Base-by-base conservation (phyloP, 2,113 vertebrate species). In the Craseonycteris thonglongyai region DNA sequence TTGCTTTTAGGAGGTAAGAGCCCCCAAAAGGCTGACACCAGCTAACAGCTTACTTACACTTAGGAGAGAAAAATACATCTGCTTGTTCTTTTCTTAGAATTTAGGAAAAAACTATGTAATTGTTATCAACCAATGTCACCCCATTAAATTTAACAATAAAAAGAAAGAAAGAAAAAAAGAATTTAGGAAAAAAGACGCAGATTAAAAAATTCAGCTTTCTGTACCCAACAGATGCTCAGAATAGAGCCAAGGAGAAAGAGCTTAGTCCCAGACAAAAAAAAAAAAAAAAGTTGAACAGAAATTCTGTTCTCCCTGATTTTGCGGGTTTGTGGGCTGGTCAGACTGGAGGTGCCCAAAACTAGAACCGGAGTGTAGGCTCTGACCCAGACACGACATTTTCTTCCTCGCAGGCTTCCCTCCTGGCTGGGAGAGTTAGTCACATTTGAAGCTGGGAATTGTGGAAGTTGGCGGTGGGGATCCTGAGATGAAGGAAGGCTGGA, bases 11-110 rank as follows among this genome's bases (percentile, higher is more conserved):
- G 13, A 95, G 63, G 33, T 38, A 40, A 93, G 78, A 83, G 35
- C 66, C 38, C 38, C 42, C 68, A 80, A 45, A 0, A 63, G 51
- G 15, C 69, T 71, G 33, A 90, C 21, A 12, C 71, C 19, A 0
- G 49, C 16, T 66, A 78, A 61, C 33, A 51, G 47, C 35, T 89
- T 54, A 61, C 24, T 89, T 54, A 61, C 24, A 66, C 47, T 58
- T 33, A 88, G 21, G 5, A 40, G 59, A 69, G 49, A 45, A 79
- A 80, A 80, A 61, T 26, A 56, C 2, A 87, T 42, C 22, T 76
- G 47, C 38, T 69, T 82, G 19, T 65, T 61, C 47, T 93, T 96
- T 75, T 66, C 78, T 90, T 75, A 76, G 59, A 89, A 93, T 69
- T 83, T 54, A 76, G 49, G 42, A 58, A 4, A 83, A 79, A 56